Conservation (phyloP, 2,797 vertebrate genomes). For the Anguilla megastoma region DNA sequence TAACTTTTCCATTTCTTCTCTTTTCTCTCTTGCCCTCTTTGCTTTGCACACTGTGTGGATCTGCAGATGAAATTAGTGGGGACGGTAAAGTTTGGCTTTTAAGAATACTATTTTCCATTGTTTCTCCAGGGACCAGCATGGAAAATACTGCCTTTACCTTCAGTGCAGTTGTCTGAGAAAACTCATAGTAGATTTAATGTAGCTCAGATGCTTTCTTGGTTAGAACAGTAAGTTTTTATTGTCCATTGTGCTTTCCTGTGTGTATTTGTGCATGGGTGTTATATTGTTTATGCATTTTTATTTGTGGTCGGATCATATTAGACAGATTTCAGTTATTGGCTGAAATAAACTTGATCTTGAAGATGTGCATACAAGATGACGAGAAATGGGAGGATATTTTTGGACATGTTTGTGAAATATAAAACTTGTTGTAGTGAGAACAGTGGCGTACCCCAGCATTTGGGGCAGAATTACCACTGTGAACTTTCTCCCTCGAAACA, state of each 20-base stretch:
- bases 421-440: background rate
- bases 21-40: constrained; percentile 19
- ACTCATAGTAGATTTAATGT: background rate
- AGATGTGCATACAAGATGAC: background rate
- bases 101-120: constrained; percentile 48
- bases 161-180: background rate
- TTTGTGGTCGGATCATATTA: background rate
- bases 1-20: constrained; percentile 21
- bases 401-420: background rate
- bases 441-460: background rate
- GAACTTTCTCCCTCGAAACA: constrained; percentile 34
- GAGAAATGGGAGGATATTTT: background rate
- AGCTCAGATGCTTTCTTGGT: constrained; percentile 13
- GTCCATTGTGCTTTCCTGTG: background rate
- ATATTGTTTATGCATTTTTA: background rate
- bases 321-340: background rate
- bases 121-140: constrained; percentile 47
- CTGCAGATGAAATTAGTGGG: constrained; percentile 90
- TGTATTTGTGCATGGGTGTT: background rate
- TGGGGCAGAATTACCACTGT: background rate
- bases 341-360: background rate
- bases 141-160: background rate
- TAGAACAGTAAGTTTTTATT: background rate
- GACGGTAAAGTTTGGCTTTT: constrained; percentile 81
- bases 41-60: constrained; percentile 83